Conservation (phyloP, 2,113 vertebrate species). For the Hylia prasina region DNA sequence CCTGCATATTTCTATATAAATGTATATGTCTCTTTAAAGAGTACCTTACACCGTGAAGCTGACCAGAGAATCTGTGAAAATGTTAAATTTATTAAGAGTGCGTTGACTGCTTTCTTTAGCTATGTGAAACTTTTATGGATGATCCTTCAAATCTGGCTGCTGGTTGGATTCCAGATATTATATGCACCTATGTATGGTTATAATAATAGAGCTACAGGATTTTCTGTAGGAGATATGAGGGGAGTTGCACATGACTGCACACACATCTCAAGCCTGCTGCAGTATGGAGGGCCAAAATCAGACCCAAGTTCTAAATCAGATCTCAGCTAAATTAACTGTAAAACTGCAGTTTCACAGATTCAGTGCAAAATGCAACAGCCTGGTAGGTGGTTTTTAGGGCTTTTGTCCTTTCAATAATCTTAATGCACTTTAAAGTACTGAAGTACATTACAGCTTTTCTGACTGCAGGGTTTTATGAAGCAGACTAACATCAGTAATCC, state of each 20-base stretch:
- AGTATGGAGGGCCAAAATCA: not conserved
- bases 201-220: not conserved
- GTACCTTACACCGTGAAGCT: not conserved
- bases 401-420: not conserved
- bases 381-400: not conserved
- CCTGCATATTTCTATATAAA: not conserved
- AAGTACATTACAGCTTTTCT: not conserved
- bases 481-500: not conserved
- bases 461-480: not conserved
- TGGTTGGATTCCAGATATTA: slow-evolving; percentile 27
- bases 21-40: slow-evolving; percentile 41
- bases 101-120: slow-evolving; percentile 48
- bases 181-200: slow-evolving; percentile 28
- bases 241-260: not conserved
- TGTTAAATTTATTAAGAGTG: slow-evolving; percentile 55
- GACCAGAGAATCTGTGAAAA: slow-evolving; percentile 58
- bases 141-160: slow-evolving; percentile 25
- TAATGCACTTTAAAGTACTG: not conserved
- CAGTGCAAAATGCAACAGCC: not conserved
- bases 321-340: not conserved
- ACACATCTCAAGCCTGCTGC: not conserved
- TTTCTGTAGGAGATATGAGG: not conserved
- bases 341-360: not conserved
- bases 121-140: slow-evolving; percentile 48
- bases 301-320: not conserved